A percentile compares a stretch with the other conserved stretches of the same genome.
Conservation (phyloP, 2,888 invertebrate genomes). For the Callimorpha dominula region DNA sequence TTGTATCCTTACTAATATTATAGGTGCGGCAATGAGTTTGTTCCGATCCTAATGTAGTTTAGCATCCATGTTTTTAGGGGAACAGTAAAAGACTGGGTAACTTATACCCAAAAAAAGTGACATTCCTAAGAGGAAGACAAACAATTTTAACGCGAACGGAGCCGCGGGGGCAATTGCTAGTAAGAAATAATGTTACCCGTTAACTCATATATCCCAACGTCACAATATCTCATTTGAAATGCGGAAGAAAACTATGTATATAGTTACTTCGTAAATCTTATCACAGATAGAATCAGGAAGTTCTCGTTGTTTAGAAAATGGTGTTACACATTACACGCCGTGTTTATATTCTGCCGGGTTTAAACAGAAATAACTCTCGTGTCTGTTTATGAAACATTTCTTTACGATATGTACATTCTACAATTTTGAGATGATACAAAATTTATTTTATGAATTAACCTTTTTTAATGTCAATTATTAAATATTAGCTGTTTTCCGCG, state of each 20-base stretch:
- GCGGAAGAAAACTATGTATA: neutral
- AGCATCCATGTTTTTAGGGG: no score
- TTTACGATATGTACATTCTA: neutral
- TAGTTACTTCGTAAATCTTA: neutral
- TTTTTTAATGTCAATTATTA: neutral
- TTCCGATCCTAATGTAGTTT: no score
- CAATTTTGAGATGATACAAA: neutral
- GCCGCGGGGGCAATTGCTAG: no score
- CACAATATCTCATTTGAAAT: neutral
- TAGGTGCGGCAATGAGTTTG: no score
- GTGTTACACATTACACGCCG: conserved; percentile 1
- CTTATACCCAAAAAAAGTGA: no score
- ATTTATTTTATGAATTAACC: neutral
- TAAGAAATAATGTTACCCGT: no score
- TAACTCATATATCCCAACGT: neutral
- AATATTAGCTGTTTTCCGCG: neutral
- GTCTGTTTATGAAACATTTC: conserved; percentile 29
- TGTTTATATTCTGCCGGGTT: conserved; percentile 36
- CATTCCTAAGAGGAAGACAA: no score
- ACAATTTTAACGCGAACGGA: no score
- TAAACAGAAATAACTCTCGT: conserved; percentile 39
- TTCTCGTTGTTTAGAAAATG: conserved; percentile 16
- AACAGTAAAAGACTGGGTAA: no score
- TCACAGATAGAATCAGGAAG: conserved; percentile 19
- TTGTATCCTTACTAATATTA: no score